Base-by-base conservation (phyloP, 2,113 vertebrate species). In the Pantherophis guttatus region DNA sequence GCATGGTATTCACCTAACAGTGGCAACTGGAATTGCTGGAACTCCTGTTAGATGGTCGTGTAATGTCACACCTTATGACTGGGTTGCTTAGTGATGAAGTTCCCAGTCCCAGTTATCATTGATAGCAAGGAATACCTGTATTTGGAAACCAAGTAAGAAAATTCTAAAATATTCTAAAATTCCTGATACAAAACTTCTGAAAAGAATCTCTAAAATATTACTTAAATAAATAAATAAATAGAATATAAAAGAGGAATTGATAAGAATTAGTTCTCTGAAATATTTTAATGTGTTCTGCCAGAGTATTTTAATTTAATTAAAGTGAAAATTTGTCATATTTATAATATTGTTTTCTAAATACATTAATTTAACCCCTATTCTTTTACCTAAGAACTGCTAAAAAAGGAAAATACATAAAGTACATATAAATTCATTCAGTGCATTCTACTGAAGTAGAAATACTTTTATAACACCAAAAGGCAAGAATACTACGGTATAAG, bases 401-500 rank as follows among this genome's bases (percentile, higher is more conserved):
- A 90, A 94, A 65, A 89, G 58, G 90, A 95, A 48, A 93, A 94
- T 93, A 86, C 19, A 0, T 94, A 91, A 91, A 21, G 11, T 90
- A 29, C 89, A n/a, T 95, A 70, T 70, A 29, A n/a, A 65, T 55
- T 48, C 54, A 87, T n/a, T 52, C 87, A 89, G 29, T 44, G 89
- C 88, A 39, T 26, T 89, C 8, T 57, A 87, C 50, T 48, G 23
- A 65, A 89, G 1, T n/a, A 92, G 54, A 85, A 88, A 58, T 58
- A 33, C 86, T 93, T 55, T 93, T 53, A 52, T 96, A 96, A 62
- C 89, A 57, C 3, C 39, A 94, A 93, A 93, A 95, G 54, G 93
- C 93, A 95, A 95, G 95, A 96, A 96, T 94, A 96, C 93, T 91
- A 86, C 92, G 17, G 15, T 9, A 94, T 57, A 95, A 95, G 94